phyloP scores from a whole-genome alignment of 2,888 invertebrate species.

The Malthinus seriepunctatus region DNA sequence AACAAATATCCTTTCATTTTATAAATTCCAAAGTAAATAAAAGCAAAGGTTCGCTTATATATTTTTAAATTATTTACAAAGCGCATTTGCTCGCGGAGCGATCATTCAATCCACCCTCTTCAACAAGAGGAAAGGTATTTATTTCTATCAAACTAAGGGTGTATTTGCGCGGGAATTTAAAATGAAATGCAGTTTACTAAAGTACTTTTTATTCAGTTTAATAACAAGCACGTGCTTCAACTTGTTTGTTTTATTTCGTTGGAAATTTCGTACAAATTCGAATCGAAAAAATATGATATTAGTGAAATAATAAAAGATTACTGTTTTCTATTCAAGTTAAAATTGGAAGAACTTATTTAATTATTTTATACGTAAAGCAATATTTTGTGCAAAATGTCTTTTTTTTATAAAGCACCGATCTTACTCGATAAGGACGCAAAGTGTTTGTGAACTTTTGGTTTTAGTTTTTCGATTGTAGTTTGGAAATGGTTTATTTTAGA shows the following conservation, averaged over 20 bases:
- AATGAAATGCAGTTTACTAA: constrained; percentile 7
- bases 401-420: too few species aligned
- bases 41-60: constrained; percentile 15
- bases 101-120: constrained; percentile 21
- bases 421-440: too few species aligned
- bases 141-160: constrained; percentile 5
- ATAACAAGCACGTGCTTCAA: not conserved
- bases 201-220: not conserved
- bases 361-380: too few species aligned
- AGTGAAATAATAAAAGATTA: constrained; percentile 2
- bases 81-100: constrained; percentile 20
- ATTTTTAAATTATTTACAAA: constrained; percentile 24
- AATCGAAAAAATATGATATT: not conserved
- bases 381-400: too few species aligned
- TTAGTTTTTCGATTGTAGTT: too few species aligned
- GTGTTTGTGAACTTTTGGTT: too few species aligned
- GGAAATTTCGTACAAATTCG: too few species aligned
- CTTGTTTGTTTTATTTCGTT: constrained; percentile 1
- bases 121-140: constrained; percentile 5
- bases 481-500: too few species aligned
- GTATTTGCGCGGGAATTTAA: constrained; percentile 22
- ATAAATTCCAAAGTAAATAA: constrained; percentile 17
- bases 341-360: too few species aligned
- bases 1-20: constrained; percentile 11
- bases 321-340: not conserved